These are phyloP conservation scores for Nipponacmea schrenckii DNA, from an alignment of 2,888 invertebrate genomes.

Conservation along the genomic window DNA sequence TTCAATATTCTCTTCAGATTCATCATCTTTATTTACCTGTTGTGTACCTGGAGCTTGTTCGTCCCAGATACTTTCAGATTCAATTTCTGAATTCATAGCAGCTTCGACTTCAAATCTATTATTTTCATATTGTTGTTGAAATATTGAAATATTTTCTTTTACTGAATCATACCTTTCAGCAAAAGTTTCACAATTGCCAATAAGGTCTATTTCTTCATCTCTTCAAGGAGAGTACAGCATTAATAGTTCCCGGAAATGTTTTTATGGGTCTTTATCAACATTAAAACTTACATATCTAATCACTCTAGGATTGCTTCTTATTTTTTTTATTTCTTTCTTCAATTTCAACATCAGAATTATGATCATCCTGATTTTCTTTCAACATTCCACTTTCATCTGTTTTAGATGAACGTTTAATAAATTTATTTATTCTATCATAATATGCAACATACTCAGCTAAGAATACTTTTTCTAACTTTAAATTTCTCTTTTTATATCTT, in stretches of 20 bases:
- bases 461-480: slow-evolving; percentile 18
- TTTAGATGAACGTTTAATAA: slow-evolving; percentile 16
- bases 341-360: slow-evolving; percentile 25
- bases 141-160: slow-evolving; percentile 20
- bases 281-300: slow-evolving; percentile 38
- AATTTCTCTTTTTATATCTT: slow-evolving; percentile 32
- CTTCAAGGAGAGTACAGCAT: slow-evolving; percentile 57
- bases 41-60: slow-evolving; percentile 30
- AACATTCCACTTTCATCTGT: slow-evolving; percentile 11
- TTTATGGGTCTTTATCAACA: slow-evolving; percentile 35
- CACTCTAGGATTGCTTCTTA: slow-evolving; percentile 17
- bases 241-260: slow-evolving; percentile 48
- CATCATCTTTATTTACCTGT: slow-evolving; percentile 25
- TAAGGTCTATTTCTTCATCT: slow-evolving; percentile 40
- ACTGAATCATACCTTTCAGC: slow-evolving; percentile 14
- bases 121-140: slow-evolving; percentile 27
- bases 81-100: slow-evolving; percentile 22
- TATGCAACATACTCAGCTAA: slow-evolving; percentile 34
- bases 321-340: slow-evolving; percentile 14
- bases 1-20: slow-evolving; percentile 6
- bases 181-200: too few relatives aligned
- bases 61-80: slow-evolving; percentile 29
- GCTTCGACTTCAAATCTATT: slow-evolving; percentile 25
- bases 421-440: too few relatives aligned
- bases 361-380: too few relatives aligned